Evolutionary conservation across 2,797 vertebrate species (phyloP), one percentile per base, ranked within the genome.

Genomic region (Arrhamphus sclerolepis): DNA sequence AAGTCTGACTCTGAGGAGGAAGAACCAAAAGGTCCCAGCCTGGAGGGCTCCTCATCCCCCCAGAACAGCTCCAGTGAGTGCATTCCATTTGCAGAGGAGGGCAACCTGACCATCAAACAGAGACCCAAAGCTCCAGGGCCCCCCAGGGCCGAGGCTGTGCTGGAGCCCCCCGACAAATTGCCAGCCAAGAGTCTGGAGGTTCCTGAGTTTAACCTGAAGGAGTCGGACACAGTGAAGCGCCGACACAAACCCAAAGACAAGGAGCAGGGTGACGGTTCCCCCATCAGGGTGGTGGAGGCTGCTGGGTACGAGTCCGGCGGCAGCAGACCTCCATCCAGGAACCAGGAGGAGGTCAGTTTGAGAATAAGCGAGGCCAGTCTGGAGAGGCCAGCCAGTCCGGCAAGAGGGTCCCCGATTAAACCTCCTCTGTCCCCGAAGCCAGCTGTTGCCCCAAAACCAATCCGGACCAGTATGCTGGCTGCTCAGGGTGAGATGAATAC

Each of bases 51-150:
- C 18, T 90, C 92, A 0, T 93, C 94, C 0, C 93, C 94, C 0
- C 94, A 97, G 66, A 95, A 94, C 87, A 98, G 97, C 87, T 98
- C 97, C 24, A 97, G 94, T 0, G 97, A 98, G 86, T 96, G 96
- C 84, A 94, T 99, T 74, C 97, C 97, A 1, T 99, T 99, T 3
- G 97, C 97, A 0, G 97, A 99, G 74, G 97, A 99, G 82, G 97
- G 97, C 10, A 98, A 98, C 75, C 89, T 98, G 73, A 99, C 97
- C 50, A 98, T 98, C 85, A 99, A 99, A 65, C 97, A 99, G 89
- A 89, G 96, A 20, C 97, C 97, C 0, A 98, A 97, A 82, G 92
- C 91, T 1, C 82, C 93, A 34, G 70, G 91, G 46, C 74, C 90
- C 0, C 91, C 89, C 6, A 87, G 91, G 70, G 81, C 89, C 0